Base-by-base conservation (phyloP, 2,113 vertebrate genomes). In the Cinclus cinclus region DNA sequence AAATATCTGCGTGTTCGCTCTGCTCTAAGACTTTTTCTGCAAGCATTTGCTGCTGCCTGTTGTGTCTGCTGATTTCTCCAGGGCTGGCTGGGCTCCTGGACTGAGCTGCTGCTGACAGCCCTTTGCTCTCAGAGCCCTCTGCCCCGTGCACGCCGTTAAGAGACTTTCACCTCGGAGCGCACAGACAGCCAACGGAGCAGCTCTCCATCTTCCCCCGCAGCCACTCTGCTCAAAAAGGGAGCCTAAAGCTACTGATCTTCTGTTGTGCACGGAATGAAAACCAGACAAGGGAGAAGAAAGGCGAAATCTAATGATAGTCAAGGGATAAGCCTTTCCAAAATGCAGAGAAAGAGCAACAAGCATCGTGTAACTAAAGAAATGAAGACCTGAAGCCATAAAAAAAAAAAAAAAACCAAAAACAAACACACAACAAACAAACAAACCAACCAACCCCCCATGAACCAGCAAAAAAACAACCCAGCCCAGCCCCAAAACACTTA, bases 51-150 rank as follows among this genome's bases (percentile, higher is more conserved):
- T 33, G 1, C 22, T 88, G 89, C 58, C 41, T 80, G 28, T 60
- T 79, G 67, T 64, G 63, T 44, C 31, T 90, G 44, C 3, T 92
- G 86, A 69, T 94, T 89, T 89, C 90, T 96, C 96, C 87, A 71
- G 92, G 77, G 92, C 37, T 74, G 67, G 77, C 60, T 81, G 84
- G 73, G 41, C 89, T 59, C 56, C 17, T 31, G 64, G 35, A 55
- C 90, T 60, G 81, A 87, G 83, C 81, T 89, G 28, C 0, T 71
- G 77, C 84, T 87, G 23, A 12, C 22, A 81, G 33, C 11, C 84
- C 88, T 89, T 63, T 78, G 90, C 87, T 89, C 64, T 55, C 47
- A 15, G 89, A 95, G 90, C 77, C 76, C 81, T 84, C 73, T 95
- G 87, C 77, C 71, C 76, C 70, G 33, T 50, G 76, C 83, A n/a